Percentiles rank a stretch among this genome's conserved stretches.
These are phyloP conservation scores for Colaptes auratus DNA, from an alignment of 2,113 vertebrate genomes.

Conservation along the genomic window DNA sequence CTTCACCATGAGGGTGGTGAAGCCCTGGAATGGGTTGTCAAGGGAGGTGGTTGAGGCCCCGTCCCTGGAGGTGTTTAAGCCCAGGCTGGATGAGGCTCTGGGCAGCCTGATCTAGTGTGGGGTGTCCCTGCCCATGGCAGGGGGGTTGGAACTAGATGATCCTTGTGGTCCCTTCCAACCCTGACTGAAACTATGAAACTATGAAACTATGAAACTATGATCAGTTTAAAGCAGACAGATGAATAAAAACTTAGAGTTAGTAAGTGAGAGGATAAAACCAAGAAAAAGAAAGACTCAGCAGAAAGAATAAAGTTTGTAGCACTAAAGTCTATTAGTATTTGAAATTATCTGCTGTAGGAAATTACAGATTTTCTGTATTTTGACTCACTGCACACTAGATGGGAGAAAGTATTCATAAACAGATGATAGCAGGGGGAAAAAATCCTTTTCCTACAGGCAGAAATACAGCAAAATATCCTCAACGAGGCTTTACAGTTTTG, in stretches of 20 bases:
- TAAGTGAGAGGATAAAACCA: background rate
- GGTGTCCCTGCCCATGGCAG: too few species aligned
- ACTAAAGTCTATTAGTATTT: background rate
- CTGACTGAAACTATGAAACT: too few species aligned
- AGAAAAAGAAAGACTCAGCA: background rate
- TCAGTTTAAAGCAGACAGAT: background rate
- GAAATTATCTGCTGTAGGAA: background rate
- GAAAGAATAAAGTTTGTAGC: background rate
- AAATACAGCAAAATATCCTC: constrained; percentile 25
- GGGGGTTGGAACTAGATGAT: too few species aligned
- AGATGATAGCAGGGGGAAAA: background rate
- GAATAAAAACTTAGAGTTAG: background rate
- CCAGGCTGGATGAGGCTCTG: too few species aligned
- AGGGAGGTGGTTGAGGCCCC: too few species aligned
- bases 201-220: too few species aligned
- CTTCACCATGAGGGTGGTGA: too few species aligned
- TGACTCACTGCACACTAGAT: background rate
- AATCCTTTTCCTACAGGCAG: constrained; percentile 2
- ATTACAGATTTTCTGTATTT: constrained; percentile 23
- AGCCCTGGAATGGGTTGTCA: too few species aligned
- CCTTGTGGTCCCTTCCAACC: too few species aligned
- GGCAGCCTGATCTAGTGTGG: too few species aligned
- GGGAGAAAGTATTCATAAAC: background rate
- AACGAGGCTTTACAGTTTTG: constrained; percentile 42
- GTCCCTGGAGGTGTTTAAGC: too few species aligned